Percentiles rank a stretch among this genome's conserved stretches.
Conservation (phyloP, 2,888 invertebrate genomes). For the Chrysolina oricalcia region DNA sequence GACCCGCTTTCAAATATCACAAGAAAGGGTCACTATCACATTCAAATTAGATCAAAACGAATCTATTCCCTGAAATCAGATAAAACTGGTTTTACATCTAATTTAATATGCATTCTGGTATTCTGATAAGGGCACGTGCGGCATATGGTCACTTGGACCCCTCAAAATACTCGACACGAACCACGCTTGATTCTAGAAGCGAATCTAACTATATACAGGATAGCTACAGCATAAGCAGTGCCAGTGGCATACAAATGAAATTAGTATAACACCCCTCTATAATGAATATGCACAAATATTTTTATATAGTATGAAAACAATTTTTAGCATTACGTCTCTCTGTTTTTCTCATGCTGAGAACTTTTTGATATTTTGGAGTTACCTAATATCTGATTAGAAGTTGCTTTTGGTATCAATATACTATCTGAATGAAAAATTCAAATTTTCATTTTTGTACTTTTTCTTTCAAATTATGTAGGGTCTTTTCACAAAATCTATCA, state of each 20-base stretch:
- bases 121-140: conserved; percentile 44
- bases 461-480: too few species aligned
- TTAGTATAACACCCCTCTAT: neutral
- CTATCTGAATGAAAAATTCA: too few species aligned
- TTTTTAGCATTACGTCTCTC: too few species aligned
- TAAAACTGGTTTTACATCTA: conserved; percentile 41
- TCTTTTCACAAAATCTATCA: too few species aligned
- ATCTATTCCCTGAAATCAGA: conserved; percentile 31
- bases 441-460: too few species aligned
- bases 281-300: neutral
- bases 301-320: too few species aligned
- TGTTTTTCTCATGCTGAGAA: too few species aligned
- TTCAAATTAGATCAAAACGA: conserved; percentile 11
- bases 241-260: conserved; percentile 18
- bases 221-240: conserved; percentile 4
- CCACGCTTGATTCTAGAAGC: conserved; percentile 40
- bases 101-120: conserved; percentile 35
- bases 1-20: neutral
- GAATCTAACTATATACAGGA: conserved; percentile 15
- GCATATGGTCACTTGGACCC: conserved; percentile 49
- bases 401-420: too few species aligned
- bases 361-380: too few species aligned
- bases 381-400: too few species aligned
- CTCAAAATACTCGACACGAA: conserved; percentile 33
- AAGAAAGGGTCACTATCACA: neutral